These are phyloP conservation scores for Helogale parvula DNA, from an alignment of 2,113 vertebrate species.

Conservation along the genomic window DNA sequence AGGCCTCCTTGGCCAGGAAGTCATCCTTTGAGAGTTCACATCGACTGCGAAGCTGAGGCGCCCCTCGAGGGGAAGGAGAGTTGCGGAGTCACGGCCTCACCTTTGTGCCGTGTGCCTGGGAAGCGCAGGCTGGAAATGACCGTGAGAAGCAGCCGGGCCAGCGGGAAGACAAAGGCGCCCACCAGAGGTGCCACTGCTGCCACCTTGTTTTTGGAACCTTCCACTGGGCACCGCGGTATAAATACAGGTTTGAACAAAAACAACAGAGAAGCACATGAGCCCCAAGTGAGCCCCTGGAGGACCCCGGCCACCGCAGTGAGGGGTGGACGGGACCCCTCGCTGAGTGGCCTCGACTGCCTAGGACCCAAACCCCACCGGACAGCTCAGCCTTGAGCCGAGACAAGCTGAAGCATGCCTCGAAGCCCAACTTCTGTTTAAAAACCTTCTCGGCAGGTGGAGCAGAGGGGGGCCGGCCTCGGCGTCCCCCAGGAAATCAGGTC, in stretches of 20 bases:
- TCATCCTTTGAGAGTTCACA: background rate
- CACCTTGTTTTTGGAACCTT: background rate
- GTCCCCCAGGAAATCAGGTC: accelerated
- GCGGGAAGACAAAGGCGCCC: background rate
- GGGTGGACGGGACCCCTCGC: accelerated
- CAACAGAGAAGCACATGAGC: background rate
- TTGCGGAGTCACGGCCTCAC: background rate
- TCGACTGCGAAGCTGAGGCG: accelerated
- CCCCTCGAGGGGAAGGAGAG: background rate
- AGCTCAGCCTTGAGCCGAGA: background rate
- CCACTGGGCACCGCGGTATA: accelerated
- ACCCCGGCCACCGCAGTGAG: background rate
- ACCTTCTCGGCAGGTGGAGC: too few relatives aligned
- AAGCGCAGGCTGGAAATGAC: background rate
- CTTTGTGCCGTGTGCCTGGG: accelerated
- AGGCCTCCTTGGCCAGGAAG: background rate
- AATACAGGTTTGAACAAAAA: background rate
- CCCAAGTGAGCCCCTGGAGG: background rate
- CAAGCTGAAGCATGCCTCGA: accelerated
- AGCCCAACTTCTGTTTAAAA: accelerated
- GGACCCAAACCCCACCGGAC: background rate
- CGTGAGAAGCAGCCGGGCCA: accelerated
- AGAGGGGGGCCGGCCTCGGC: accelerated
- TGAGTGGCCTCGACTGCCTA: background rate
- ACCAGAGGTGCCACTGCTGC: accelerated